Evolutionary conservation across 2,797 vertebrate species (phyloP).

Genomic region (Spatula clypeata): DNA sequence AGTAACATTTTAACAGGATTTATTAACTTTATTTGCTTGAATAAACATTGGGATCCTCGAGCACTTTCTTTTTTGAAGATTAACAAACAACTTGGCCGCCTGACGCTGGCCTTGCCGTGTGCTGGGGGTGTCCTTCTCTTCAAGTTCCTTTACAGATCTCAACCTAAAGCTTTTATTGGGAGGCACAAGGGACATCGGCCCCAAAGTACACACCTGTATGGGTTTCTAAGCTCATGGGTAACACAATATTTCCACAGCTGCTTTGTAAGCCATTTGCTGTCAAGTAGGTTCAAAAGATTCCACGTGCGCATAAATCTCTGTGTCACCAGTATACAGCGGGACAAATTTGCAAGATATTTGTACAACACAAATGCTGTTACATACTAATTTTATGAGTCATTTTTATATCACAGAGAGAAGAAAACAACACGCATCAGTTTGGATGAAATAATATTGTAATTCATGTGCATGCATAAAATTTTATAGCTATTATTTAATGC

Average conservation of each 20-base stretch:
- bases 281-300: background rate
- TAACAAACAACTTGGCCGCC: background rate
- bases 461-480: background rate
- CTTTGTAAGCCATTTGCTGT: background rate
- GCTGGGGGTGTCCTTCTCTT: background rate
- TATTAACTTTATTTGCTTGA: constrained; percentile 64
- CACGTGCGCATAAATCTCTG: background rate
- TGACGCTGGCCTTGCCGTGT: background rate
- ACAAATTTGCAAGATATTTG: background rate
- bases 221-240: background rate
- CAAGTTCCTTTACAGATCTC: background rate
- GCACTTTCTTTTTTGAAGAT: constrained; percentile 38
- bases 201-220: background rate
- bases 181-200: background rate
- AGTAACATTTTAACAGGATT: constrained; percentile 71
- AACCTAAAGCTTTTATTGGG: background rate
- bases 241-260: background rate
- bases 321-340: background rate
- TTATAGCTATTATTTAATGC: constrained; percentile 39
- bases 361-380: background rate
- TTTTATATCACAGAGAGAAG: background rate
- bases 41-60: constrained; percentile 55
- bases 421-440: background rate
- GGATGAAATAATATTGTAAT: constrained; percentile 20
- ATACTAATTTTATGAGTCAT: background rate